Percentiles rank a stretch among this genome's conserved stretches.
Evolutionary conservation across 1,140 invertebrate species (phyloP).

Genomic region (Bombus superbus): DNA sequence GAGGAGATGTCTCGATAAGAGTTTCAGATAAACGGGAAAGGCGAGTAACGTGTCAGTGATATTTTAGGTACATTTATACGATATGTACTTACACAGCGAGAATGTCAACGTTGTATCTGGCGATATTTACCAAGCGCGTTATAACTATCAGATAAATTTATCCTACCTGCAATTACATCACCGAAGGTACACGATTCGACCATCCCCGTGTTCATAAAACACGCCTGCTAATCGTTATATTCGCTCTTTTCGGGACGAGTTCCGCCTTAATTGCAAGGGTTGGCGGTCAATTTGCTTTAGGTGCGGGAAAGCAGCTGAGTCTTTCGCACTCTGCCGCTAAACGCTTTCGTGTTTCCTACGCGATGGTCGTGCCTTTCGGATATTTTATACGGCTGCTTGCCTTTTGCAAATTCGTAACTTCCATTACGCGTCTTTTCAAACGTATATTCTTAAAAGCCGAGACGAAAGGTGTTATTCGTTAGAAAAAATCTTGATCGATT

Average conservation of each 20-base stretch:
- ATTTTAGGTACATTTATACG: slow-evolving; percentile 26
- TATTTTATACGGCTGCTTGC: background rate
- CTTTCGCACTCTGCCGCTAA: slow-evolving; percentile 15
- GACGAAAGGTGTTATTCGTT: background rate
- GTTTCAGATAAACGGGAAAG: background rate
- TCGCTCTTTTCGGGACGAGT: slow-evolving; percentile 40
- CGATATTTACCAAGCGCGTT: slow-evolving; percentile 40
- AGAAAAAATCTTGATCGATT: background rate
- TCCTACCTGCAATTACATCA: slow-evolving; percentile 43
- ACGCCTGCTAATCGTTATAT: slow-evolving; percentile 46
- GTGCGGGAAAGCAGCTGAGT: slow-evolving; percentile 6
- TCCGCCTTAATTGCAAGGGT: slow-evolving; percentile 52
- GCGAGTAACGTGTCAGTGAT: slow-evolving; percentile 12
- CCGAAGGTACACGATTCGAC: slow-evolving; percentile 25
- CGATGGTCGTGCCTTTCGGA: too few species aligned
- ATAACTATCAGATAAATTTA: slow-evolving; percentile 45
- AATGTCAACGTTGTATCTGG: slow-evolving; percentile 29
- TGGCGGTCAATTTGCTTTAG: slow-evolving; percentile 25
- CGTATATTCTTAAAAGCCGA: background rate
- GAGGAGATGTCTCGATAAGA: background rate
- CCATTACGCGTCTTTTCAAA: background rate
- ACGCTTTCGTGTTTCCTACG: background rate
- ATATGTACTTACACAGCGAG: background rate
- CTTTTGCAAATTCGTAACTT: background rate
- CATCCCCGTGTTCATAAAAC: slow-evolving; percentile 38